Conservation (phyloP, 2,888 invertebrate genomes). For the Cryptosula pallasiana region DNA sequence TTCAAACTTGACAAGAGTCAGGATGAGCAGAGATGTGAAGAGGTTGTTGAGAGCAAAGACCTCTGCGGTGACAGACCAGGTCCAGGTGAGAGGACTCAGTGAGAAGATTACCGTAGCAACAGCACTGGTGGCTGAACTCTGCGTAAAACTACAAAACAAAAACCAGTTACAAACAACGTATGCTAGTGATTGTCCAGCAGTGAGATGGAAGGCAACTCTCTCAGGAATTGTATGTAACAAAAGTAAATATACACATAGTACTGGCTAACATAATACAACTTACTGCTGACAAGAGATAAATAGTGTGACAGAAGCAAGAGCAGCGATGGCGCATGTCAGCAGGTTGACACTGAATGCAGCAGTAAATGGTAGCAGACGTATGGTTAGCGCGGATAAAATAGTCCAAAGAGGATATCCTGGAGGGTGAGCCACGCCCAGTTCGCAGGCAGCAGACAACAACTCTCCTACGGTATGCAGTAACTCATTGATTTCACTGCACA, state of each 20-base stretch:
- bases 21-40: conserved; percentile 36
- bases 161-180: neutral
- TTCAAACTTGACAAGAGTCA: conserved; percentile 11
- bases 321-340: conserved; percentile 38
- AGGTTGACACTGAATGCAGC: conserved; percentile 46
- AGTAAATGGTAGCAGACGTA: conserved; percentile 35
- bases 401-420: conserved; percentile 52
- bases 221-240: neutral
- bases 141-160: neutral
- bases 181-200: no score
- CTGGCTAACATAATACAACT: no score
- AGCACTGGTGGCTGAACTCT: conserved; percentile 26
- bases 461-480: conserved; percentile 36
- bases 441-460: conserved; percentile 40
- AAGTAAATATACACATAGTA: no score
- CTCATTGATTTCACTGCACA: no score
- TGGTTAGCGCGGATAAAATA: conserved; percentile 35
- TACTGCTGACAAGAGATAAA: conserved; percentile 36
- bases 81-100: conserved; percentile 43
- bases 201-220: neutral
- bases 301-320: conserved; percentile 34
- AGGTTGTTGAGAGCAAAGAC: conserved; percentile 50
- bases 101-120: conserved; percentile 38
- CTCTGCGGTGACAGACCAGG: conserved; percentile 45
- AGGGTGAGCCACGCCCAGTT: conserved; percentile 48